phyloP scores from a whole-genome alignment of 2,113 vertebrate species.

The Ginglymostoma cirratum region DNA sequence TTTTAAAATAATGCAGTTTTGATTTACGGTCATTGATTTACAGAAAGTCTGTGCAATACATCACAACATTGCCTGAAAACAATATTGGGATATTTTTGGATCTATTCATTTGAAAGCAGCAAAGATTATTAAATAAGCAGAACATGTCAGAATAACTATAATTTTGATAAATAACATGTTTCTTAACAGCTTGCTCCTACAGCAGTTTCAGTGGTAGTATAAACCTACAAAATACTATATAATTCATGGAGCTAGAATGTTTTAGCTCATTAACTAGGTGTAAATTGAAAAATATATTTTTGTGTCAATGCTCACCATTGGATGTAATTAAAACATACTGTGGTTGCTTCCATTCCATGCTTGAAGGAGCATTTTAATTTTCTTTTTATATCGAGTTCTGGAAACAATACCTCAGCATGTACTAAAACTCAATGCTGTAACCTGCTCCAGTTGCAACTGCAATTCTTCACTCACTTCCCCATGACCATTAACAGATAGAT shows the following conservation, averaged over 20 bases:
- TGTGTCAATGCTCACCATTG: constrained; percentile 1
- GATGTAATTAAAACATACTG: constrained; percentile 16
- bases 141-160: not conserved
- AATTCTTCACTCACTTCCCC: not conserved
- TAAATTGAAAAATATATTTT: constrained; percentile 8
- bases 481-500: not conserved
- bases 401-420: not conserved
- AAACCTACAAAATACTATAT: constrained; percentile 18
- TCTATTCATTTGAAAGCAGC: not conserved
- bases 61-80: not conserved
- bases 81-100: not conserved
- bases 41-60: not conserved
- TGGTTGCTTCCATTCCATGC: constrained; percentile 21
- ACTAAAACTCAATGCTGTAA: not conserved
- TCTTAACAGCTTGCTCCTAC: not conserved
- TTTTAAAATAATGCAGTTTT: not conserved
- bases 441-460: not conserved
- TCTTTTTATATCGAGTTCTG: constrained; percentile 2
- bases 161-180: not conserved
- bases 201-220: not conserved
- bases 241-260: not conserved
- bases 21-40: not conserved
- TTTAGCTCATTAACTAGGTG: not conserved
- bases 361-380: constrained; percentile 25
- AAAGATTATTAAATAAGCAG: not conserved